Conservation (phyloP, 2,888 invertebrate genomes). For the Drosophila prostipennis region DNA sequence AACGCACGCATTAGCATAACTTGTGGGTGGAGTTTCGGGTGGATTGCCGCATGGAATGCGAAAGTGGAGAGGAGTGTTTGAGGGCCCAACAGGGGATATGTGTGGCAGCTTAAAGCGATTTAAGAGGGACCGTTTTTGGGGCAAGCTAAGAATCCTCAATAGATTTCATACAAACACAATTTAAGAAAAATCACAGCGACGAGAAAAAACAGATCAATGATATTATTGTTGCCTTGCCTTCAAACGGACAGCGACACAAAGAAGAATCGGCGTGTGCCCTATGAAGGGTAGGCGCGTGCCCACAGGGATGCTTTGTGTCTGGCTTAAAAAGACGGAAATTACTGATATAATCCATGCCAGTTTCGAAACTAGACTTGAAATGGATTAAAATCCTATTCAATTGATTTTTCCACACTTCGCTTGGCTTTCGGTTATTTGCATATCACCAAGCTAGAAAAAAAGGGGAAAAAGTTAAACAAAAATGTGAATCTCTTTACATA, state of each 20-base stretch:
- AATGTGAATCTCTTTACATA: neutral
- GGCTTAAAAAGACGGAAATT: too few relatives aligned
- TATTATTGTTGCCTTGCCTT: too few relatives aligned
- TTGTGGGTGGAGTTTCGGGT: conserved; percentile 1
- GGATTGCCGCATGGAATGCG: conserved; percentile 18
- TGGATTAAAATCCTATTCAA: conserved; percentile 1
- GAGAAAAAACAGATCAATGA: too few relatives aligned
- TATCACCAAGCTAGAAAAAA: neutral
- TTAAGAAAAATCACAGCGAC: too few relatives aligned
- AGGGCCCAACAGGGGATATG: conserved; percentile 2
- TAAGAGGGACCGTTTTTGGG: neutral
- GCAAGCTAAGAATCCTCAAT: too few relatives aligned
- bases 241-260: too few relatives aligned
- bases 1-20: conserved; percentile 28
- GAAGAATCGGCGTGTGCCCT: too few relatives aligned
- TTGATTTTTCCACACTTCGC: neutral
- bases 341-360: too few relatives aligned
- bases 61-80: neutral
- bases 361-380: neutral
- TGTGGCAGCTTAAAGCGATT: conserved; percentile 18
- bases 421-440: conserved; percentile 7
- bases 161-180: too few relatives aligned
- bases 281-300: too few relatives aligned
- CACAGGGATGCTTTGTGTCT: too few relatives aligned
- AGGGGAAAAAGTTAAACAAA: neutral